phyloP scores from a whole-genome alignment of 2,888 invertebrate genomes.

The Dynastes grantii region DNA sequence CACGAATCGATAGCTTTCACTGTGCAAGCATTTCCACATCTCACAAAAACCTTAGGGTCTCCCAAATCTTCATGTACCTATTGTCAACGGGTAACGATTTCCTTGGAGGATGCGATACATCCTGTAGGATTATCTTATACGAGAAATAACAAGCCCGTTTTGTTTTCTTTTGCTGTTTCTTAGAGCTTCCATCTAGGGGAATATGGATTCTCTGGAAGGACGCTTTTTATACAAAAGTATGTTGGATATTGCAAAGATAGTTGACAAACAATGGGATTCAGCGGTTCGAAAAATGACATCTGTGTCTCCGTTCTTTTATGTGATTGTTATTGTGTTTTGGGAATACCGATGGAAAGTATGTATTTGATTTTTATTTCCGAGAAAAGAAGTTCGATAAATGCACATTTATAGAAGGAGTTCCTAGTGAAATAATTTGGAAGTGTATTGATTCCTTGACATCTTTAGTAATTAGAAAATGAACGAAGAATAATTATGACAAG shows the following conservation, averaged over 20 bases:
- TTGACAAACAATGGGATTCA: not conserved
- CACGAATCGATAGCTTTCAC: slow-evolving; percentile 12
- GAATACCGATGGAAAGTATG: too few relatives aligned
- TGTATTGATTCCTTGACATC: too few relatives aligned
- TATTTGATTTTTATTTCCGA: too few relatives aligned
- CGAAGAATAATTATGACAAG: too few relatives aligned
- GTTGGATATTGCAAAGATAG: not conserved
- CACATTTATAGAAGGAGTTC: too few relatives aligned
- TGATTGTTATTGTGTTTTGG: too few relatives aligned
- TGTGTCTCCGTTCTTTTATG: too few relatives aligned
- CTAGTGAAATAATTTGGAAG: too few relatives aligned
- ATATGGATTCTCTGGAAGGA: not conserved
- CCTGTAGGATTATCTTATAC: slow-evolving; percentile 23
- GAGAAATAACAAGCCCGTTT: slow-evolving; percentile 14
- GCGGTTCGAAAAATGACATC: too few relatives aligned
- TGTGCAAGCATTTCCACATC: slow-evolving; percentile 4
- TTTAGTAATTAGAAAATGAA: too few relatives aligned
- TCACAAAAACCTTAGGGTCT: slow-evolving; percentile 17
- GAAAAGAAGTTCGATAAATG: too few relatives aligned
- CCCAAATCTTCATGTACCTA: slow-evolving; percentile 19
- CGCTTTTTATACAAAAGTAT: not conserved
- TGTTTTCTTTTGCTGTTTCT: slow-evolving; percentile 2
- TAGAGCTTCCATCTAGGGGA: not conserved
- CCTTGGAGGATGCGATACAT: slow-evolving; percentile 19
- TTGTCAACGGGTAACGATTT: slow-evolving; percentile 21